A percentile compares a stretch with the other conserved stretches of the same genome.
Conservation (phyloP, 2,113 vertebrate species). For the Todiramphus saurophagus region DNA sequence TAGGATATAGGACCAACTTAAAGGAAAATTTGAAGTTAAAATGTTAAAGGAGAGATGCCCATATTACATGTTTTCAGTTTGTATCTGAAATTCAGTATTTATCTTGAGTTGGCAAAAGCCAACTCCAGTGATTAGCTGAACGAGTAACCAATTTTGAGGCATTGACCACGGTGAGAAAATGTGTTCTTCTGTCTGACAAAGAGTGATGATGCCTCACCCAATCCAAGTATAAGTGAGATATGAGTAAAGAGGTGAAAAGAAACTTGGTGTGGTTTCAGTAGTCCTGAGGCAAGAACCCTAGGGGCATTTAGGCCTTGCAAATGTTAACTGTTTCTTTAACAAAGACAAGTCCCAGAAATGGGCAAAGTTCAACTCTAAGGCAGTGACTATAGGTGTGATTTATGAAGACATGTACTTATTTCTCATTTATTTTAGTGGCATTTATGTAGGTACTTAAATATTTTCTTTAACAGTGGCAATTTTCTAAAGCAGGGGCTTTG, state of each 20-base stretch:
- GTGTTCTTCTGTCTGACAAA: background rate
- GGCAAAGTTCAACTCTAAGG: background rate
- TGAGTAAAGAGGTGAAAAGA: background rate
- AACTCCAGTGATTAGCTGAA: background rate
- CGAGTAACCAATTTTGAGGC: background rate
- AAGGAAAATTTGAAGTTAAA: background rate
- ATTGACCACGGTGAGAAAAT: background rate
- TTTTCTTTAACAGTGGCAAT: background rate
- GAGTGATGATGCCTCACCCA: background rate
- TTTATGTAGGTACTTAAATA: background rate
- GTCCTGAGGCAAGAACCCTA: background rate
- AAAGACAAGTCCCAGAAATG: background rate
- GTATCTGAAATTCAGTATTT: background rate
- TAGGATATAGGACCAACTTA: background rate
- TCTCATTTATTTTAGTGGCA: background rate
- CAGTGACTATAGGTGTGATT: background rate
- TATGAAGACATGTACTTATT: background rate
- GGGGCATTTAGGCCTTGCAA: background rate
- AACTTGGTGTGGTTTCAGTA: background rate
- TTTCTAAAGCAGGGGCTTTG: background rate
- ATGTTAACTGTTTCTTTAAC: background rate
- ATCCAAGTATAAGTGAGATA: background rate
- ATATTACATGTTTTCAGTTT: background rate
- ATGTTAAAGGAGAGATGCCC: background rate
- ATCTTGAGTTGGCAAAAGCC: background rate